phyloP scores from a whole-genome alignment of 2,113 vertebrate species.

The Ictidomys tridecemlineatus region DNA sequence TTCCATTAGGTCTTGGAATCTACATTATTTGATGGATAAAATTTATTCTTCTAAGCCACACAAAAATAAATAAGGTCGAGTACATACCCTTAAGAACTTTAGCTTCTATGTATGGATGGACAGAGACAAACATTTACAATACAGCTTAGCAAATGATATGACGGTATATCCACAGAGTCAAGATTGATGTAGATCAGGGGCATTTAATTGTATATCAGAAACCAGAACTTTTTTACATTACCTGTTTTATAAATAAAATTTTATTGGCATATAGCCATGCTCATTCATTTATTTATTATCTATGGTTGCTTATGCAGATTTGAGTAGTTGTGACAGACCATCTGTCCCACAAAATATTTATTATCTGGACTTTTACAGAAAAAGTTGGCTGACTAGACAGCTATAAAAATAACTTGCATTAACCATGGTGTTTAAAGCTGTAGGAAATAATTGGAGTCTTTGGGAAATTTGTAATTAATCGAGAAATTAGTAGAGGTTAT shows the following conservation, averaged over 20 bases:
- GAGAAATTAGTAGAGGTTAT: background rate
- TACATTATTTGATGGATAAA: constrained; percentile 14
- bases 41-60: background rate
- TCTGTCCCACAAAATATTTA: constrained; percentile 58
- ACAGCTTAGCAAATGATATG: background rate
- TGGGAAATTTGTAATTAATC: background rate
- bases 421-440: background rate
- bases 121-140: background rate
- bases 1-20: background rate
- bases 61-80: background rate
- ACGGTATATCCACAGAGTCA: background rate
- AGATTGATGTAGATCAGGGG: background rate
- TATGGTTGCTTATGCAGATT: background rate
- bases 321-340: constrained; percentile 16
- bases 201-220: background rate
- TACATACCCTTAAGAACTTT: background rate
- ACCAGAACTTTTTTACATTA: background rate
- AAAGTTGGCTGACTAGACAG: background rate
- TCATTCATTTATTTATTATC: background rate
- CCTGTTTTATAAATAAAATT: constrained; percentile 26
- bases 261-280: background rate
- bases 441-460: background rate
- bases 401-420: background rate
- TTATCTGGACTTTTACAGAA: background rate
- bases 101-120: background rate